These are phyloP conservation scores for Bombycilla garrulus DNA, from an alignment of 2,113 vertebrate genomes.

Conservation along the genomic window DNA sequence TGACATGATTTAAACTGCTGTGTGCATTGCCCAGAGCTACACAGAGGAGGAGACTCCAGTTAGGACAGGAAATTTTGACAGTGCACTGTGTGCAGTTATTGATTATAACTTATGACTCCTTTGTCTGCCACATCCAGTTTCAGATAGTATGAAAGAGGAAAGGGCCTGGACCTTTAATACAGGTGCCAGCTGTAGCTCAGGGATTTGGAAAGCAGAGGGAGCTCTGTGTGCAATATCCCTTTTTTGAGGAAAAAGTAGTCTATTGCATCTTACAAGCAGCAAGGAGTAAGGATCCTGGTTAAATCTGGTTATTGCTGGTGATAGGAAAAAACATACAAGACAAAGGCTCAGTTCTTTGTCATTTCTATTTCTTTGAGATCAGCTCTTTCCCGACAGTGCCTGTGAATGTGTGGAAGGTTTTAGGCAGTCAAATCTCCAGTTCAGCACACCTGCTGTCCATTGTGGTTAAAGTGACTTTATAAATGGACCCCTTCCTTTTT, in stretches of 20 bases:
- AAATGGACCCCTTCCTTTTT: not conserved
- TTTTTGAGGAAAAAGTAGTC: not conserved
- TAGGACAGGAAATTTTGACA: not conserved
- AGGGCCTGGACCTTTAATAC: not conserved
- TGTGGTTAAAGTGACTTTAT: not conserved
- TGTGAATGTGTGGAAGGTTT: not conserved
- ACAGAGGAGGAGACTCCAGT: not conserved
- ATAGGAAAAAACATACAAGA: not conserved
- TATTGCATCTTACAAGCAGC: not conserved
- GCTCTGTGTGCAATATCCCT: conserved; percentile 29
- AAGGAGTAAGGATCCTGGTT: not conserved
- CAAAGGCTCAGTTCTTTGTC: not conserved
- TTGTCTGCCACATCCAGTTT: not conserved
- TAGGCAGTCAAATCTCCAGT: not conserved
- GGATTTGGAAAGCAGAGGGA: conserved; percentile 57
- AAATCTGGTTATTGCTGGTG: not conserved
- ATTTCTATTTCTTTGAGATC: not conserved
- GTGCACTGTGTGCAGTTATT: not conserved
- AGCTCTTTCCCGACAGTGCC: not conserved
- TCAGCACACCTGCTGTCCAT: not conserved
- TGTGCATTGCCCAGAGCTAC: not conserved
- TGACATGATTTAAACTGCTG: not conserved
- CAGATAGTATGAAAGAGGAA: not conserved
- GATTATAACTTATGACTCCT: not conserved
- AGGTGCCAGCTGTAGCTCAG: conserved; percentile 8